These are phyloP conservation scores for Xyrichtys novacula DNA, from an alignment of 2,797 vertebrate genomes.

Conservation along the genomic window DNA sequence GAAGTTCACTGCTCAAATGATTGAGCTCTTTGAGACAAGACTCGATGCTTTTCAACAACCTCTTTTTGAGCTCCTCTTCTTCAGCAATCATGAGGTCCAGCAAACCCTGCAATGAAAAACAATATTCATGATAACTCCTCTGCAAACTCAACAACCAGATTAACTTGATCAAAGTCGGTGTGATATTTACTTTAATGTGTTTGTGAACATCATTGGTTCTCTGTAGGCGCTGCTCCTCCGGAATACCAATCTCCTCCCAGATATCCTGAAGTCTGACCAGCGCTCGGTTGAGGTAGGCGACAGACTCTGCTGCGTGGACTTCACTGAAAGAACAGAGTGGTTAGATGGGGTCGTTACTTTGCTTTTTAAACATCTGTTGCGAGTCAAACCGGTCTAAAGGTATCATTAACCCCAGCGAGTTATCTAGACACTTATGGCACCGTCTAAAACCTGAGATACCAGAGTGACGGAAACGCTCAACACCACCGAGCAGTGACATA, in stretches of 20 bases:
- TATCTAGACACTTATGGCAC: too few species aligned
- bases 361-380: neutral
- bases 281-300: constrained; percentile 89
- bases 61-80: constrained; percentile 88
- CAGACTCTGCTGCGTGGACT: constrained; percentile 90
- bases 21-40: constrained; percentile 84
- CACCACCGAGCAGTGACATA: too few species aligned
- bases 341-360: neutral
- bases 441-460: too few species aligned
- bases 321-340: constrained; percentile 81
- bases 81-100: constrained; percentile 94
- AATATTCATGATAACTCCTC: neutral
- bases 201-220: constrained; percentile 90
- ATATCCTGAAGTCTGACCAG: constrained; percentile 88
- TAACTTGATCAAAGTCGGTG: rapidly evolving
- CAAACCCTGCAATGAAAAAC: constrained; percentile 79
- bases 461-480: too few species aligned
- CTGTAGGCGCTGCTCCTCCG: constrained; percentile 92
- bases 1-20: constrained; percentile 87
- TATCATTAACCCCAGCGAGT: neutral
- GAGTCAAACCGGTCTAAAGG: neutral
- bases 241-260: constrained; percentile 96
- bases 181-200: constrained; percentile 89
- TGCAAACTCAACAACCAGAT: neutral
- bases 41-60: constrained; percentile 87